These are phyloP conservation scores for Heliconius hewitsoni DNA, from an alignment of 1,140 invertebrate genomes.

Conservation along the genomic window DNA sequence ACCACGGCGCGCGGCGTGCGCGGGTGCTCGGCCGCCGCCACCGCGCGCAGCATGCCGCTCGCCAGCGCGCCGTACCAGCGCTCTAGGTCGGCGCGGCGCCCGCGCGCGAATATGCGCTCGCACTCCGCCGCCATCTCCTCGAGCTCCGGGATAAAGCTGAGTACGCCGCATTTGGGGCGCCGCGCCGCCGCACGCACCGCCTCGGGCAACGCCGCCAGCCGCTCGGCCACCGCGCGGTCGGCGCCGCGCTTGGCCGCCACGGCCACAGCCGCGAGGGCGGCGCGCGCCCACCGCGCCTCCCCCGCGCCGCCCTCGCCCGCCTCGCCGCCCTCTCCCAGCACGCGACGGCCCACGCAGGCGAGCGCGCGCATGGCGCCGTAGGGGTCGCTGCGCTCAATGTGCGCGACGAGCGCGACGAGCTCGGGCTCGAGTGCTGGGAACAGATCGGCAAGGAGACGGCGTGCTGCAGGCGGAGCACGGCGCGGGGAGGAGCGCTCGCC, in stretches of 20 bases:
- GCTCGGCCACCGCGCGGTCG: constrained; percentile 95
- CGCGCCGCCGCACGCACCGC: constrained; percentile 85
- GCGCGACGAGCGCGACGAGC: constrained; percentile 90
- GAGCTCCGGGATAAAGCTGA: constrained; percentile 96
- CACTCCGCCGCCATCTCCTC: constrained; percentile 93
- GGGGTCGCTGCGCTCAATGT: constrained; percentile 93
- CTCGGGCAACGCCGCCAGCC: constrained; percentile 92
- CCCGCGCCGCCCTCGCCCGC: constrained; percentile 38
- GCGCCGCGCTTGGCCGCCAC: constrained; percentile 93
- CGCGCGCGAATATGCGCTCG: constrained; percentile 93
- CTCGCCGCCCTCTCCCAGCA: constrained; percentile 84
- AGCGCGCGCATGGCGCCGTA: constrained; percentile 96
- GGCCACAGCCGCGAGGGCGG: constrained; percentile 80
- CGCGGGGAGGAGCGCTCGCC: constrained; percentile 57
- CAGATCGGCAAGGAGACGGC: constrained; percentile 92
- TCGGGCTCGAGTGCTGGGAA: constrained; percentile 94
- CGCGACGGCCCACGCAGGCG: constrained; percentile 62
- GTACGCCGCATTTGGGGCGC: constrained; percentile 91
- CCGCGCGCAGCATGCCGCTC: constrained; percentile 90
- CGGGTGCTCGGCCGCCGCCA: constrained; percentile 89
- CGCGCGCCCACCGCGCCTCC: constrained; percentile 90
- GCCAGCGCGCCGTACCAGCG: constrained; percentile 95
- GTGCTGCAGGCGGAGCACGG: constrained; percentile 86
- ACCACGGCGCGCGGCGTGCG: constrained; percentile 97
- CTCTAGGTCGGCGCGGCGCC: constrained; percentile 96